Evolutionary conservation across 2,888 invertebrate genomes (phyloP).

Genomic region (Podotricha telesiphe): DNA sequence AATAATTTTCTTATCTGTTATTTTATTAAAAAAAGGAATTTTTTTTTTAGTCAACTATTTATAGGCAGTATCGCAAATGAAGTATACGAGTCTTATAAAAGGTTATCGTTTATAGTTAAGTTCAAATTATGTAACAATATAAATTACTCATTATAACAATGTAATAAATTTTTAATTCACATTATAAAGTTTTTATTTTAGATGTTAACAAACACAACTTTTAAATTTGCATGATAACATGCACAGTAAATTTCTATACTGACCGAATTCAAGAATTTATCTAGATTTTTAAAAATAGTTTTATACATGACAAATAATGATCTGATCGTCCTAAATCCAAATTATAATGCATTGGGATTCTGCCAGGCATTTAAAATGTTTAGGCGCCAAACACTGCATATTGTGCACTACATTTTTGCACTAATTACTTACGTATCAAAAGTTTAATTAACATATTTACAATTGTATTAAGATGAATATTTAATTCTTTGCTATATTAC

Average conservation of each 20-base stretch:
- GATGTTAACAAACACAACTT: too few relatives aligned
- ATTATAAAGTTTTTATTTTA: not conserved
- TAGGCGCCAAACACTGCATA: slow-evolving; percentile 51
- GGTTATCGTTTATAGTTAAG: slow-evolving; percentile 10
- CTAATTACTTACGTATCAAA: not conserved
- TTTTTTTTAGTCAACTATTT: not conserved
- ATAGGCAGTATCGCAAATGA: not conserved
- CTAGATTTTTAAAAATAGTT: slow-evolving; percentile 23
- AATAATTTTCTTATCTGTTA: not conserved
- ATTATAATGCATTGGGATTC: slow-evolving; percentile 52
- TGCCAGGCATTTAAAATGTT: slow-evolving; percentile 52
- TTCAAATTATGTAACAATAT: slow-evolving; percentile 10
- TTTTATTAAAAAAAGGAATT: not conserved
- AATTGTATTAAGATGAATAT: not conserved
- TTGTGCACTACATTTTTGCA: not conserved
- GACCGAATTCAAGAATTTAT: not conserved
- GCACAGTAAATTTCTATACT: not conserved
- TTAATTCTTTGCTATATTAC: slow-evolving; percentile 5
- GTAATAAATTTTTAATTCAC: slow-evolving; percentile 6
- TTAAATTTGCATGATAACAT: too few relatives aligned
- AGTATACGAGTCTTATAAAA: not conserved
- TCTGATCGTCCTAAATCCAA: slow-evolving; percentile 51
- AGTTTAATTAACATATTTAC: not conserved
- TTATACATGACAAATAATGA: slow-evolving; percentile 14
- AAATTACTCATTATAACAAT: slow-evolving; percentile 7